These are phyloP conservation scores for Syngnathus typhle DNA, from an alignment of 2,113 vertebrate genomes.

Conservation along the genomic window DNA sequence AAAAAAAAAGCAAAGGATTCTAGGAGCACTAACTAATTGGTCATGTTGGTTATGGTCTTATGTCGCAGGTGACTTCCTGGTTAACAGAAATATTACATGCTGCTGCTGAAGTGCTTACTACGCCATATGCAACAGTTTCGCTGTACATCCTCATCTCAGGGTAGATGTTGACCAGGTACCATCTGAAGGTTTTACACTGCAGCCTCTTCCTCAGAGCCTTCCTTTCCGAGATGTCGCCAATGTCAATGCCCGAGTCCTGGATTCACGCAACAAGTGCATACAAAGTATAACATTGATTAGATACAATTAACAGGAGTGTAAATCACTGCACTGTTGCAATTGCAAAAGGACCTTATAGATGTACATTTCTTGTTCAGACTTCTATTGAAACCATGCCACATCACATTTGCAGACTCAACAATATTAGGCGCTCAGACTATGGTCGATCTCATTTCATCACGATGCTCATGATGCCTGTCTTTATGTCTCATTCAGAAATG, in stretches of 20 bases:
- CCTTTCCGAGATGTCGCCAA: conserved; percentile 88
- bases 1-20: no score
- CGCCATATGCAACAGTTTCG: conserved; percentile 88
- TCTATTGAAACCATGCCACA: conserved; percentile 5
- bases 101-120: conserved; percentile 72
- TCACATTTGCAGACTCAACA: not conserved
- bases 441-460: conserved; percentile 4
- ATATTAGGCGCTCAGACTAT: conserved; percentile 8
- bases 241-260: conserved; percentile 94
- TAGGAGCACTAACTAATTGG: no score
- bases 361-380: conserved; percentile 21
- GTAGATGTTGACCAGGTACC: conserved; percentile 97
- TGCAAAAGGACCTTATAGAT: conserved; percentile 17
- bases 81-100: not conserved
- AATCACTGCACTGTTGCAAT: conserved; percentile 26
- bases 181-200: conserved; percentile 95
- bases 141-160: conserved; percentile 98
- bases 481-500: conserved; percentile 9
- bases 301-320: conserved; percentile 9
- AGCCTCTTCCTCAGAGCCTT: conserved; percentile 92
- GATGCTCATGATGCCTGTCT: not conserved
- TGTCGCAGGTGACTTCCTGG: not conserved
- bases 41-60: no score
- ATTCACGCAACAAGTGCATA: conserved; percentile 22
- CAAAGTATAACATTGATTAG: conserved; percentile 29